Base-by-base conservation (phyloP, 2,113 vertebrate genomes). In the Apus apus region DNA sequence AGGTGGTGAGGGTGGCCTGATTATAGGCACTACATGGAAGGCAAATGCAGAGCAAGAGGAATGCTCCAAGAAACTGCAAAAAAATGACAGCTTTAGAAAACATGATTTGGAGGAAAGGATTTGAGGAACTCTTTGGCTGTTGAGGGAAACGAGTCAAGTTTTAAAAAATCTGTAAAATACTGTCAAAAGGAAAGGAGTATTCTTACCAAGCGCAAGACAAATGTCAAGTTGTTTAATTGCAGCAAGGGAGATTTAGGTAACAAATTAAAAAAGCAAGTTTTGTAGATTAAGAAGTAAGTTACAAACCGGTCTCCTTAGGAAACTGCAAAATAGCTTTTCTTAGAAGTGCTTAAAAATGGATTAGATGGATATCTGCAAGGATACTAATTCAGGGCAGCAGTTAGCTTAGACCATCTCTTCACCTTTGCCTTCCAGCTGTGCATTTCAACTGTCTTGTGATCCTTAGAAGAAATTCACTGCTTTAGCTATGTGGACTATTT, bases 381-480 rank as follows among this genome's bases (percentile, higher is more conserved):
- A 53, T 27, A 58, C 57, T 58, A 82, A 83, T 67, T 94, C 79
- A 88, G 88, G 90, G 43, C 43, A 71, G 48, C 46, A 68, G 43
- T 94, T 82, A 74, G 6, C 75, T 93, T 81, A 85, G 71, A 85
- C 74, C 26, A 15, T 88, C 75, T 68, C 53, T 83, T 88, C 83
- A 75, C 75, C 71, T 83, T 83, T 70, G 51, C 53, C 62, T 75
- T 88, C 58, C 62, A 75, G 62, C 71, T 90, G 71, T 67, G 53
- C 8, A 2, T 68, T 2, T 5, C 53, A 83, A n/a, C n/a, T 13
- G 85, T 83, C 64, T 53, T 72, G 32, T 79, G 83, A 86, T 85
- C 58, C 75, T 71, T 67, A 79, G 85, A 83, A 80, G 58, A 81
- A 90, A 90, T 54, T 75, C n/a, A 30, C 43, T 90, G 14, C n/a